Evolutionary conservation across 2,113 vertebrate species (phyloP).

Genomic region (Pteruthius melanotis): DNA sequence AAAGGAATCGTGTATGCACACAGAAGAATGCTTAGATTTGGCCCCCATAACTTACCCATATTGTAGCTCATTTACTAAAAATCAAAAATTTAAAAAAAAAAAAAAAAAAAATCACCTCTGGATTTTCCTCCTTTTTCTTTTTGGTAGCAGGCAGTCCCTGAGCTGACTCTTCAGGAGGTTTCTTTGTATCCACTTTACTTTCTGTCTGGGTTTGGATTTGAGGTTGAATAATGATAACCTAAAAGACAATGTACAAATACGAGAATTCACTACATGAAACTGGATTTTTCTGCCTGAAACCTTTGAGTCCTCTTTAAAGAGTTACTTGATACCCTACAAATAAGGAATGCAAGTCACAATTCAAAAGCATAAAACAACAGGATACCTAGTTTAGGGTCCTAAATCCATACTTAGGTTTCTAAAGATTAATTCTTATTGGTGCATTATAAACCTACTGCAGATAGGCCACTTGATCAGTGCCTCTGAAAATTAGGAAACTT

Average conservation of each 20-base stretch:
- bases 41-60: background rate
- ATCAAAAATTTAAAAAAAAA: too few species aligned
- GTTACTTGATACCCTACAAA: background rate
- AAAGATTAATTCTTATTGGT: background rate
- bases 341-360: background rate
- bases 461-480: background rate
- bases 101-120: constrained; percentile 70
- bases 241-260: background rate
- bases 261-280: background rate
- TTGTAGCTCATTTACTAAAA: background rate
- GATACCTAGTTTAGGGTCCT: background rate
- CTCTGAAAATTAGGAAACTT: background rate
- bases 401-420: background rate
- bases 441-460: background rate
- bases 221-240: constrained; percentile 97
- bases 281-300: background rate
- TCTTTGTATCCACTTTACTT: constrained; percentile 73
- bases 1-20: background rate
- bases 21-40: background rate
- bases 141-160: constrained; percentile 75
- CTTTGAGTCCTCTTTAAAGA: background rate
- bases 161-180: constrained; percentile 75
- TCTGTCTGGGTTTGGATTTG: constrained; percentile 83
- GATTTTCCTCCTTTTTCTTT: constrained; percentile 82
- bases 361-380: background rate